Evolutionary conservation across 1,140 invertebrate species (phyloP).

Genomic region (Proctacanthus coquilletti): DNA sequence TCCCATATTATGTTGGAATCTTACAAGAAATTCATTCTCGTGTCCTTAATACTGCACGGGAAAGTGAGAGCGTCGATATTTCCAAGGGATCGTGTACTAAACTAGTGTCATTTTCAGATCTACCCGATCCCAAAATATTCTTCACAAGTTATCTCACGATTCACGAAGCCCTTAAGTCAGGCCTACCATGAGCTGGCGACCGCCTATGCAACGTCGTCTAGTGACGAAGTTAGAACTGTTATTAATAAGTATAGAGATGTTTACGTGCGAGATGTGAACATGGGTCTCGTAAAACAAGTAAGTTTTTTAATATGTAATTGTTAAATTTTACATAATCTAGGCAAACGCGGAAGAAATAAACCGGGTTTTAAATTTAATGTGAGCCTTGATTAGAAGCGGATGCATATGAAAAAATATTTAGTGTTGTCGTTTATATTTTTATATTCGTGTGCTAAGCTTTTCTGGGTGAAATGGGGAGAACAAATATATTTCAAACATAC

Average conservation of each 20-base stretch:
- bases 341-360: no score
- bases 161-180: conserved; percentile 79
- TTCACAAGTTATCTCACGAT: conserved; percentile 74
- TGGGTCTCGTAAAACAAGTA: conserved; percentile 64
- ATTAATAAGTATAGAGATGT: conserved; percentile 67
- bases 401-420: no score
- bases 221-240: conserved; percentile 48
- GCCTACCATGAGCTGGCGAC: conserved; percentile 83
- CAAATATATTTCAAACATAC: no score
- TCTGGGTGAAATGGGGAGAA: no score
- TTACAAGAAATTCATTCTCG: conserved; percentile 90
- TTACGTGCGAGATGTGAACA: conserved; percentile 71
- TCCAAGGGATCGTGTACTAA: background rate
- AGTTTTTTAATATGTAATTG: no score
- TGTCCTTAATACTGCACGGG: conserved; percentile 81
- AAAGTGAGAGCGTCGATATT: conserved; percentile 41
- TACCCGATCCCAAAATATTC: conserved; percentile 75
- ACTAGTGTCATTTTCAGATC: conserved; percentile 34
- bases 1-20: conserved; percentile 94
- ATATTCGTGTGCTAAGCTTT: no score
- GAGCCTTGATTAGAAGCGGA: no score
- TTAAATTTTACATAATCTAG: no score
- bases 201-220: conserved; percentile 62
- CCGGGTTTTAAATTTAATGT: no score
- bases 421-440: no score